Evolutionary conservation across 2,888 invertebrate genomes (phyloP), one percentile per base, ranked within the genome.

Genomic region (Axea sp.): DNA sequence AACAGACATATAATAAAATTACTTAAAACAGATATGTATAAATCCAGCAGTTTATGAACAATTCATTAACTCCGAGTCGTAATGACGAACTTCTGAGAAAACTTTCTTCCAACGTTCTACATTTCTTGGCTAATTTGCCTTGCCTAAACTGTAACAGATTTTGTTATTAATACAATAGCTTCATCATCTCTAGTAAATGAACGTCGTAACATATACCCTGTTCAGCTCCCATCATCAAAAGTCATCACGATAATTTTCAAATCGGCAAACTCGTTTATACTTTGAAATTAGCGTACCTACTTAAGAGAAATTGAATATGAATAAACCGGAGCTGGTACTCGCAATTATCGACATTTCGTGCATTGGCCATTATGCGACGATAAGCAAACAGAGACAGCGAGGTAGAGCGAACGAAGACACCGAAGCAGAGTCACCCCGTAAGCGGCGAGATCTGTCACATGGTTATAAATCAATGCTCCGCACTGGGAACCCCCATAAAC

Each of bases 381-480:
- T 6, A 31, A 26, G n/a, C 12, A 7, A 35, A 41, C 35, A 45
- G 8, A 24, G 31, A 60, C 41, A 43, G 12, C 30, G 35, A 28
- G 14, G 43, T 49, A 9, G 5, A 5, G 4, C 3, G 15, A 30
- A 39, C 51, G 53, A 73, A 77, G 11, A 9, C 11, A 31, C 47
- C 41, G 49, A 59, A 19, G 15, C 53, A 37, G 30, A 69, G 53
- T 65, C 51, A 47, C 65, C 64, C 65, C 55, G 73, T 69, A 69
- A 76, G 73, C 76, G 75, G 76, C 57, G 77, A 80, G 82, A 83
- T 84, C 84, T 80, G 82, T 84, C 84, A 82, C 79, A 78, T 77
- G 77, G 79, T 78, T 76, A 83, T 83, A 83, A 83, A 84, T 84
- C 83, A 84, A 83, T 82, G 83, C 77, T 80, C 77, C 76, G 76